Conservation (phyloP, 2,113 vertebrate genomes). For the Eulemur rufifrons region DNA sequence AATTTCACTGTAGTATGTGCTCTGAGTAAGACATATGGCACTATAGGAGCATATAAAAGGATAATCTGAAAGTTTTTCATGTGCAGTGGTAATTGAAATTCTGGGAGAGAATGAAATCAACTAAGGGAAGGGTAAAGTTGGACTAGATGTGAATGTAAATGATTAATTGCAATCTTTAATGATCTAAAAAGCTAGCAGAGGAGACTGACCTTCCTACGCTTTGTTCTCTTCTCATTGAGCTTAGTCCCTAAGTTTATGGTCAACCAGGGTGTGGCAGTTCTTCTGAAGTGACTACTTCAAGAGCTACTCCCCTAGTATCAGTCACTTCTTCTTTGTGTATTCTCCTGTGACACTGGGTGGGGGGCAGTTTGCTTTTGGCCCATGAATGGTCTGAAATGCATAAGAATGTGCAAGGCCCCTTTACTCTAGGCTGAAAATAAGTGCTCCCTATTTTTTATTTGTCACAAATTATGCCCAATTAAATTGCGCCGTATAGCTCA, state of each 20-base stretch:
- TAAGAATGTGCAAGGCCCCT: neutral
- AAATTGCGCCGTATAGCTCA: neutral
- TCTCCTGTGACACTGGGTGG: neutral
- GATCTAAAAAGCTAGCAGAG: neutral
- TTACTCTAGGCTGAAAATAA: neutral
- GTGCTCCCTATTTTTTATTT: neutral
- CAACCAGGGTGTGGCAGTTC: neutral
- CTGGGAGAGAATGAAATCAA: neutral
- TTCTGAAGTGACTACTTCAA: slow-evolving; percentile 26
- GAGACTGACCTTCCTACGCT: neutral
- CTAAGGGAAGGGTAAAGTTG: neutral
- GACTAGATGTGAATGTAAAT: neutral
- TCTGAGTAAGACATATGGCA: neutral
- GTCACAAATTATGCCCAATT: neutral
- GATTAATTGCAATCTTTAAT: neutral
- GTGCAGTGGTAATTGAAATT: neutral
- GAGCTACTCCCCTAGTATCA: neutral
- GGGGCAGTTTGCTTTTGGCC: neutral
- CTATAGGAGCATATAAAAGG: neutral
- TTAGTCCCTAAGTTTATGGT: slow-evolving; percentile 28
- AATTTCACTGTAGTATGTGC: slow-evolving; percentile 3
- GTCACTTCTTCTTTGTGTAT: neutral
- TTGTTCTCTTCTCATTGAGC: neutral
- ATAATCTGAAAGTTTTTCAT: neutral
- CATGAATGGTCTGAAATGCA: neutral